Evolutionary conservation across 2,888 invertebrate genomes (phyloP), one percentile per base, ranked within the genome.

Genomic region (Torymus texanus): DNA sequence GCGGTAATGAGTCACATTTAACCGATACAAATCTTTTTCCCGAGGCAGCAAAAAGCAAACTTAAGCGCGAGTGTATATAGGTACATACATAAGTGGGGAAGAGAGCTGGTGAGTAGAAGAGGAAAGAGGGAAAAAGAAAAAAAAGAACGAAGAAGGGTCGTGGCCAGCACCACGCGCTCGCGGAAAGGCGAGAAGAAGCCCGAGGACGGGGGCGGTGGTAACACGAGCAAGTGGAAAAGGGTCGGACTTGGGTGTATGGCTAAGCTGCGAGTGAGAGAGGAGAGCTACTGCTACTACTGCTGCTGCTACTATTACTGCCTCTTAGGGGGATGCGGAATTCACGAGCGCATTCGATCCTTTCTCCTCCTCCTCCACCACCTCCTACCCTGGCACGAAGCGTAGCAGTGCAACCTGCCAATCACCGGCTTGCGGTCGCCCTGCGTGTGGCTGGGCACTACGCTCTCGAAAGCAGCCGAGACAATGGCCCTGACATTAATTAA

Each of bases 401-500:
- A 5, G 24, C 61, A 12, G 50, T 29, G 72, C 73, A 76, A 82
- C 66, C 82, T 82, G 83, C 78, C 80, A 77, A 83, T 86, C 83
- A 82, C 67, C 73, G 74, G 75, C 73, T 78, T 81, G 75, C 70
- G 80, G 74, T 74, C 74, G 72, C 21, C 55, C 71, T 10, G 53
- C 55, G 18, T 75, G 61, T 14, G 29, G 18, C 51, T 11, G 62
- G 51, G 11, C 62, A 24, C 21, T 18, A 29, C n/a, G 29, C 24
- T 21, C 29, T 21, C 10, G 8, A 18, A 56, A 16, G 56, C 24
- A 56, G 14, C 13, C 72, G 50, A 81, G 71, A 78, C 75, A 75
- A 75, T 73, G 59, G 50, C 71, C 58, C 67, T 61, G 79, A 81
- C 81, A 78, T 83, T 83, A 83, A 84, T 84, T 84, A 82, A 84